phyloP scores from a whole-genome alignment of 2,113 vertebrate genomes.

The Microtus montanus region DNA sequence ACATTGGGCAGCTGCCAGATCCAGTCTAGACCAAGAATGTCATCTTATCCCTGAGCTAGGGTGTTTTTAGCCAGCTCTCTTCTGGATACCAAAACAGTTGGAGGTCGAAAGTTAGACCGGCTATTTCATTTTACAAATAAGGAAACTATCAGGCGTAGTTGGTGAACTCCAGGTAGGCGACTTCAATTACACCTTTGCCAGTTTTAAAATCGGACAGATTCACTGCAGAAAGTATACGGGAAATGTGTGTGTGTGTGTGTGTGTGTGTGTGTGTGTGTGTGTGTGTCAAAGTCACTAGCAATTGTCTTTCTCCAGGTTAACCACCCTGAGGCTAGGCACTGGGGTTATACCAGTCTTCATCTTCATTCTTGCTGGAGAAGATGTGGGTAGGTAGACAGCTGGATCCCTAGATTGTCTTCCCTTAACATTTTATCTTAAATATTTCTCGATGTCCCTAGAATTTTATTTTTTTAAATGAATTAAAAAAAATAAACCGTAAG shows the following conservation, averaged over 20 bases:
- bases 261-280: too few species aligned
- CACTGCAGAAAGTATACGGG: background rate
- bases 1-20: background rate
- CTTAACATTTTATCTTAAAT: background rate
- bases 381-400: too few species aligned
- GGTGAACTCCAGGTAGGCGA: background rate
- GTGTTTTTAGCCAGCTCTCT: background rate
- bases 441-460: background rate
- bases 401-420: background rate
- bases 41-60: too few species aligned
- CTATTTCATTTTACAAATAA: background rate
- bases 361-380: background rate
- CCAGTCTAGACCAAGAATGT: background rate
- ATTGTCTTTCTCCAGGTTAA: background rate
- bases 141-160: background rate
- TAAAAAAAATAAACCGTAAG: background rate
- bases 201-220: background rate
- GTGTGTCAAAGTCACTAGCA: background rate
- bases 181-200: background rate
- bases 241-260: background rate
- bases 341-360: background rate
- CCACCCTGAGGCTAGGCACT: accelerated
- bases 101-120: background rate
- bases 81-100: background rate
- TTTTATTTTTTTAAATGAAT: background rate